Percentiles rank a stretch among this genome's conserved stretches.
These are phyloP conservation scores for Altica lythri DNA, from an alignment of 2,888 invertebrate species.

Conservation along the genomic window DNA sequence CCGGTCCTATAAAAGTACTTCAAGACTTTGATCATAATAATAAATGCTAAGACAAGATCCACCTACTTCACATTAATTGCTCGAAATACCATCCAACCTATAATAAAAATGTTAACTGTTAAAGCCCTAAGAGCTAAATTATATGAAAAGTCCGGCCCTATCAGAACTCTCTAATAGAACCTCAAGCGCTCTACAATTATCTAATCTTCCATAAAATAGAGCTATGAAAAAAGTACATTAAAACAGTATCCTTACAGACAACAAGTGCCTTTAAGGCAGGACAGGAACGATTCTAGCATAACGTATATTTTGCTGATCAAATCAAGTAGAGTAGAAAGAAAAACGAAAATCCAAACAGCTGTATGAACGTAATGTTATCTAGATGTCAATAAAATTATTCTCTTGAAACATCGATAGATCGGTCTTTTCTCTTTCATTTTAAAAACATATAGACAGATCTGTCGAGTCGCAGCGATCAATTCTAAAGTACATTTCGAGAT, in stretches of 20 bases:
- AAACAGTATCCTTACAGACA: not conserved
- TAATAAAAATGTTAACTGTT: slow-evolving; percentile 5
- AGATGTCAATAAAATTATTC: slow-evolving; percentile 26
- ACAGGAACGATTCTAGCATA: not conserved
- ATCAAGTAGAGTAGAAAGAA: slow-evolving; percentile 16
- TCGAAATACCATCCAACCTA: not conserved
- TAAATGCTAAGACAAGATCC: too few species aligned
- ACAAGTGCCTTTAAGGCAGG: slow-evolving; percentile 1
- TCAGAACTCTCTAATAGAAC: slow-evolving; percentile 7
- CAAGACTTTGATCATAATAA: too few species aligned
- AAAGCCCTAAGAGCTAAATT: slow-evolving; percentile 2
- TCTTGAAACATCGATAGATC: not conserved
- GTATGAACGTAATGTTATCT: slow-evolving; percentile 11
- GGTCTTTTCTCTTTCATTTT: too few species aligned
- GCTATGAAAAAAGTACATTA: slow-evolving; percentile 1
- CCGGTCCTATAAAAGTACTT: too few species aligned
- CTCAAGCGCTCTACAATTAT: slow-evolving; percentile 12
- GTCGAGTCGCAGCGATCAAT: not conserved
- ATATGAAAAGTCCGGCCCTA: slow-evolving; percentile 2
- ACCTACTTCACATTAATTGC: slow-evolving; percentile 3
- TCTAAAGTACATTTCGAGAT: too few species aligned
- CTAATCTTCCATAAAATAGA: not conserved
- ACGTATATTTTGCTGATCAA: slow-evolving; percentile 18
- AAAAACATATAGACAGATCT: too few species aligned
- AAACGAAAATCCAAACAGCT: slow-evolving; percentile 7